Percentiles rank a stretch among this genome's conserved stretches.
Evolutionary conservation across 2,113 vertebrate genomes (phyloP).

Genomic region (Gadus macrocephalus): DNA sequence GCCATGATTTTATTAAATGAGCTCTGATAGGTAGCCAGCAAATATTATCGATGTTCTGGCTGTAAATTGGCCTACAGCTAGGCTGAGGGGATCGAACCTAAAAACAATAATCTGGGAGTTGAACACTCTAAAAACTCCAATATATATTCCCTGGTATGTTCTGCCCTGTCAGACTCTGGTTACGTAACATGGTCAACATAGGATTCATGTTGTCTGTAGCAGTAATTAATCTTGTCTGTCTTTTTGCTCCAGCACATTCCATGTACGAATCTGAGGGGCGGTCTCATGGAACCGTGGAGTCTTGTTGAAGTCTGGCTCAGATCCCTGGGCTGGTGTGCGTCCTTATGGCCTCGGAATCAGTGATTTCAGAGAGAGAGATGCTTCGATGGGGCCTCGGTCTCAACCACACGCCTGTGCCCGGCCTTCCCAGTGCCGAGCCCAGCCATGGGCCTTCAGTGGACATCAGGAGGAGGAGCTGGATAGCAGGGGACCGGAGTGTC

Average conservation of each 20-base stretch:
- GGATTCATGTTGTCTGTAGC: not conserved
- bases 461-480: not conserved
- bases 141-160: too few species aligned
- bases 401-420: not conserved
- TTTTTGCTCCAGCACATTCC: slow-evolving; percentile 84
- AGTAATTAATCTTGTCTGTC: not conserved
- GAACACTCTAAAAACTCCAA: too few species aligned
- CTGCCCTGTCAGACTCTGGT: too few species aligned
- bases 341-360: not conserved
- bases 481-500: slow-evolving; percentile 1
- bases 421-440: not conserved
- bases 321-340: not conserved
- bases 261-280: slow-evolving; percentile 87
- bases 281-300: slow-evolving; percentile 16
- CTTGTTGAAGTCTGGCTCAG: slow-evolving; percentile 1
- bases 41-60: too few species aligned
- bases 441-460: not conserved
- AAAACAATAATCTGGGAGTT: too few species aligned
- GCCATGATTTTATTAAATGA: too few species aligned
- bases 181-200: not conserved
- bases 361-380: not conserved
- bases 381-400: too few species aligned
- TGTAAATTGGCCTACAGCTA: too few species aligned
- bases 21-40: too few species aligned
- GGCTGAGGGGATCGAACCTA: too few species aligned